A percentile compares a stretch with the other conserved stretches of the same genome.
Evolutionary conservation across 2,888 invertebrate species (phyloP).

Genomic region (Heteromyza rotundicornis): DNA sequence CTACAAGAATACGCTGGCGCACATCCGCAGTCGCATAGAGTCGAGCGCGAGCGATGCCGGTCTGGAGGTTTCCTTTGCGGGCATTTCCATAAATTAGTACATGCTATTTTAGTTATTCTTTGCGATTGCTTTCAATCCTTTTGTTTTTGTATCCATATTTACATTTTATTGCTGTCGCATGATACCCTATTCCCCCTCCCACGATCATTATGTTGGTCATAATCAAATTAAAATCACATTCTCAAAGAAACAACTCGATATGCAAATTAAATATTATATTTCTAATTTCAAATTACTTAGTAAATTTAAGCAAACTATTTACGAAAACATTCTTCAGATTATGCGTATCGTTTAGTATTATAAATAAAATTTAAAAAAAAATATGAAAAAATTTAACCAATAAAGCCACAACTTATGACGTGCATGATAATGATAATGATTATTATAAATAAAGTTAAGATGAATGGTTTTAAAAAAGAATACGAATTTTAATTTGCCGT

Average conservation of each 20-base stretch:
- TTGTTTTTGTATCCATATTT: constrained; percentile 1
- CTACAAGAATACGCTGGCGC: constrained; percentile 87
- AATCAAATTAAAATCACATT: background rate
- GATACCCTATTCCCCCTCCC: too few relatives aligned
- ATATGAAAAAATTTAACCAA: constrained; percentile 7
- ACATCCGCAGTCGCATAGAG: constrained; percentile 72
- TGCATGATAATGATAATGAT: constrained; percentile 3
- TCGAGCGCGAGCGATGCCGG: constrained; percentile 60
- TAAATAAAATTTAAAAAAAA: constrained; percentile 9
- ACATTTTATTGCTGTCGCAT: background rate
- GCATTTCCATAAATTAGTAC: constrained; percentile 60
- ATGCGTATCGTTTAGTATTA: constrained; percentile 27
- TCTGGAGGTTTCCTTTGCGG: constrained; percentile 62
- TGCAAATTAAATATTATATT: background rate
- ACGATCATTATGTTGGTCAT: too few relatives aligned
- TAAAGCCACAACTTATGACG: constrained; percentile 7
- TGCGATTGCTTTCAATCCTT: background rate
- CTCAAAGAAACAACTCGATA: constrained; percentile 8
- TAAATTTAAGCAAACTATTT: constrained; percentile 8
- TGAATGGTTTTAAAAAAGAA: constrained; percentile 10
- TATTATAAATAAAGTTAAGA: constrained; percentile 18
- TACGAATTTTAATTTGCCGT: too few relatives aligned
- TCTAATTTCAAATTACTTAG: background rate
- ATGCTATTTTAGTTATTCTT: constrained; percentile 7
- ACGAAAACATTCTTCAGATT: constrained; percentile 37